Evolutionary conservation across 2,888 invertebrate genomes (phyloP).

Genomic region (Chaitophorus viminalis): DNA sequence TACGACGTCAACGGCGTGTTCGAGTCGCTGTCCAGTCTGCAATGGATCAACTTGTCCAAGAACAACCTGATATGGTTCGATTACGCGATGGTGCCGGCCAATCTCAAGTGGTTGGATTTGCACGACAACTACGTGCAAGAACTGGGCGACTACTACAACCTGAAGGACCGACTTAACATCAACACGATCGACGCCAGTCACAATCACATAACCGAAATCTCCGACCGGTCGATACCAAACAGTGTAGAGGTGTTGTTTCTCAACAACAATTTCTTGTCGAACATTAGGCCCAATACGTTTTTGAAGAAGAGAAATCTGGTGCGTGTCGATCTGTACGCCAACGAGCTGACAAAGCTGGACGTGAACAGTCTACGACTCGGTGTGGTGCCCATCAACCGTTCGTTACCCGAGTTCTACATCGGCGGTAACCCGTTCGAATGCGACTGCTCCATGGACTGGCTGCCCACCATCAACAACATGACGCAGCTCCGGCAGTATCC

Average conservation of each 20-base stretch:
- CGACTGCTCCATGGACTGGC: constrained; percentile 96
- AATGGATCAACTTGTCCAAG: constrained; percentile 89
- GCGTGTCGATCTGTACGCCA: constrained; percentile 90
- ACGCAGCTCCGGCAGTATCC: constrained; percentile 83
- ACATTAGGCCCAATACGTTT: constrained; percentile 86
- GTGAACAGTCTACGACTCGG: constrained; percentile 82
- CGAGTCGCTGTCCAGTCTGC: constrained; percentile 82
- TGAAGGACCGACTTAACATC: constrained; percentile 78
- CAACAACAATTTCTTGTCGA: constrained; percentile 86
- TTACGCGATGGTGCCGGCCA: constrained; percentile 89
- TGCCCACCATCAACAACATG: constrained; percentile 88
- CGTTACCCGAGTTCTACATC: constrained; percentile 87
- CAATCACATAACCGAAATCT: constrained; percentile 85
- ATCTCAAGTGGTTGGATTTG: constrained; percentile 89
- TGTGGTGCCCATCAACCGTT: constrained; percentile 78
- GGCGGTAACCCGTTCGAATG: constrained; percentile 94
- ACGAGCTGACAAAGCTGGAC: constrained; percentile 84
- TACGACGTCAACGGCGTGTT: constrained; percentile 91
- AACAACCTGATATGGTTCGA: constrained; percentile 94
- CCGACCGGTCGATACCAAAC: constrained; percentile 86
- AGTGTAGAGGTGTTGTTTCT: constrained; percentile 88
- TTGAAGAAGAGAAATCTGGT: constrained; percentile 84
- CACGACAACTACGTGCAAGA: constrained; percentile 90
- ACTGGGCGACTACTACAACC: constrained; percentile 87
- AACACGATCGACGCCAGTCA: constrained; percentile 90